phyloP scores from a whole-genome alignment of 1,140 invertebrate species.

The Eriocheir sinensis region DNA sequence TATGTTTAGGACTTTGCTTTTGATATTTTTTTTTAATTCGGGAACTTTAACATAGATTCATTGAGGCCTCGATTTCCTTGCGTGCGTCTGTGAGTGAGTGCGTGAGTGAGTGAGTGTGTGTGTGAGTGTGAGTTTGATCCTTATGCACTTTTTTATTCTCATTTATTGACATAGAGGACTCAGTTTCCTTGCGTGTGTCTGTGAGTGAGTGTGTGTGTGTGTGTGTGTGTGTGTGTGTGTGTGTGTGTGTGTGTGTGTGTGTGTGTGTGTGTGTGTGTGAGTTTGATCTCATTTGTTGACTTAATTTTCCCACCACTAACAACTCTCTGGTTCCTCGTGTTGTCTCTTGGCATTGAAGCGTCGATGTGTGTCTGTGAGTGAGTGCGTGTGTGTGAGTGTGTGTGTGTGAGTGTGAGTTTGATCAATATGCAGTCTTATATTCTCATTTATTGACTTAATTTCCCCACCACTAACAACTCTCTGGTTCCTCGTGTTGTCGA shows the following conservation, averaged over 20 bases:
- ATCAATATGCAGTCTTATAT: not conserved
- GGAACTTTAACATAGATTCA: not conserved
- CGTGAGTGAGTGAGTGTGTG: not conserved
- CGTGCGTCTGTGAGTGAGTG: too few relatives aligned
- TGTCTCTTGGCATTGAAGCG: not conserved
- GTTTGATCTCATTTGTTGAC: not conserved
- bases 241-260: slow-evolving; percentile 5
- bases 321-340: too few relatives aligned
- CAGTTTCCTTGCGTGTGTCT: too few relatives aligned
- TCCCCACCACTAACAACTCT: too few relatives aligned
- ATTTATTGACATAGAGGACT: too few relatives aligned
- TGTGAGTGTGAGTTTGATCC: not conserved
- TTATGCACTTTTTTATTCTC: too few relatives aligned
- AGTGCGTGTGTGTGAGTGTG: slow-evolving; percentile 34
- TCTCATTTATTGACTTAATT: too few relatives aligned
- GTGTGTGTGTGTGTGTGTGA: slow-evolving; percentile 11
- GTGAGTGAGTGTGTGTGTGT: slow-evolving; percentile 9
- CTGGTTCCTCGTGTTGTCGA: too few relatives aligned
- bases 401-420: not conserved
- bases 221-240: not conserved
- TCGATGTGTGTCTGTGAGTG: not conserved
- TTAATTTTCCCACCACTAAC: too few relatives aligned
- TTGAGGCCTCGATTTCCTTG: not conserved
- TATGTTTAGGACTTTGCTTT: not conserved
- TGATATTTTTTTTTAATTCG: not conserved